A percentile compares a stretch with the other conserved stretches of the same genome.
phyloP scores from a whole-genome alignment of 2,797 vertebrate genomes.

The Pempheris klunzingeri region DNA sequence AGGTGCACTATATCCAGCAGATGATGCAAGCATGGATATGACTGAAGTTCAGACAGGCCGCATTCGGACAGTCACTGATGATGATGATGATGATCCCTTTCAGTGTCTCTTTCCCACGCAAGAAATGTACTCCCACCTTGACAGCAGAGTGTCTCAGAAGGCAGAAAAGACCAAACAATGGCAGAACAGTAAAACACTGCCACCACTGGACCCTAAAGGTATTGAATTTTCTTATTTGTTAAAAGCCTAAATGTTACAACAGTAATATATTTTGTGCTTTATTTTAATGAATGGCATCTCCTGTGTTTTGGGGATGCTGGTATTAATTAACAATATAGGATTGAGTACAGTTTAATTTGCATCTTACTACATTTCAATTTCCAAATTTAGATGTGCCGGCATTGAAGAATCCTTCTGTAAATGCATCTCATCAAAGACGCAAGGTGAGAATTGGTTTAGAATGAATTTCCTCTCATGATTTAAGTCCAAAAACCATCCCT shows the following conservation, averaged over 20 bases:
- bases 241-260: background rate
- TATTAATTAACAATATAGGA: background rate
- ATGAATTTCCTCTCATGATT: background rate
- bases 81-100: conserved; percentile 59
- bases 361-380: conserved; percentile 10
- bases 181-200: conserved; percentile 52
- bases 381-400: conserved; percentile 67
- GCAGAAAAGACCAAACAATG: conserved; percentile 80
- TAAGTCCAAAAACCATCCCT: background rate
- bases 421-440: conserved; percentile 51
- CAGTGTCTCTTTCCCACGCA: conserved; percentile 65
- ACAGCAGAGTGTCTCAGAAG: conserved; percentile 54
- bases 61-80: conserved; percentile 29
- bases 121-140: conserved; percentile 54
- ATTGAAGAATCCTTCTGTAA: conserved; percentile 54
- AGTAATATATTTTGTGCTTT: background rate
- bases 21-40: conserved; percentile 63
- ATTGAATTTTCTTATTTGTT: conserved; percentile 39
- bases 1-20: conserved; percentile 42
- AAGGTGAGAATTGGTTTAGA: conserved; percentile 61
- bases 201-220: conserved; percentile 60
- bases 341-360: background rate
- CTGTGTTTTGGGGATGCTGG: background rate
- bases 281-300: background rate
- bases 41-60: conserved; percentile 58